Conservation (phyloP, 2,797 vertebrate genomes). For the Diglossa cyanea region DNA sequence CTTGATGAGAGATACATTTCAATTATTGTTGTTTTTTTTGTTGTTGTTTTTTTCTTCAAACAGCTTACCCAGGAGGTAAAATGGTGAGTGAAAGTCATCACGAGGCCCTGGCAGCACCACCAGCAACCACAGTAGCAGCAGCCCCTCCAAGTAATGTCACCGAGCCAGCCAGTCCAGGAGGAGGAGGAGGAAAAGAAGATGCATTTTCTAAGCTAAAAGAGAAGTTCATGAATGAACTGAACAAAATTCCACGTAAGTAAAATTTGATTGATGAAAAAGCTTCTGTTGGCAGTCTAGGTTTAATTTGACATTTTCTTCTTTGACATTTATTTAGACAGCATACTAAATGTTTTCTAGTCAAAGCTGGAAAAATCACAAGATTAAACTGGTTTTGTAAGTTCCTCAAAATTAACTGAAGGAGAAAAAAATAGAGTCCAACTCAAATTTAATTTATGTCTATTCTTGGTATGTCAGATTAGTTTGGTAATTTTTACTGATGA, state of each 20-base stretch:
- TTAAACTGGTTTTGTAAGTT: background rate
- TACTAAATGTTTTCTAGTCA: background rate
- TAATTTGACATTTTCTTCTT: background rate
- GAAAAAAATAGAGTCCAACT: background rate
- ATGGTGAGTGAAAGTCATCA: slow-evolving; percentile 91
- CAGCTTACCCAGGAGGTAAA: slow-evolving; percentile 62
- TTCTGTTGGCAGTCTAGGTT: background rate
- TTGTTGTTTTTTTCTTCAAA: background rate
- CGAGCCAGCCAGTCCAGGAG: slow-evolving; percentile 81
- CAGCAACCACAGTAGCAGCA: slow-evolving; percentile 79
- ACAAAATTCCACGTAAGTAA: slow-evolving; percentile 96
- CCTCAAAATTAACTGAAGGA: background rate
- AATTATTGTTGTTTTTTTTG: slow-evolving; percentile 30
- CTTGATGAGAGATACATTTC: slow-evolving; percentile 32
- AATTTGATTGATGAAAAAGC: background rate
- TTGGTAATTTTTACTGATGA: background rate
- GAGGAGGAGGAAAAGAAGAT: slow-evolving; percentile 87
- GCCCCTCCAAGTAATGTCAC: slow-evolving; percentile 84
- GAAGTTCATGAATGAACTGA: slow-evolving; percentile 98
- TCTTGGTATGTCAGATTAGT: background rate
- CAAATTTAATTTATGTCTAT: background rate
- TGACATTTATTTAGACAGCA: background rate
- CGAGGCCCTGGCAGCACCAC: slow-evolving; percentile 88
- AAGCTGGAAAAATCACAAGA: background rate
- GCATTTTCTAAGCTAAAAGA: slow-evolving; percentile 94